A percentile compares a stretch with the other conserved stretches of the same genome.
phyloP scores from a whole-genome alignment of 2,888 invertebrate species.

The Phalangium opilio region DNA sequence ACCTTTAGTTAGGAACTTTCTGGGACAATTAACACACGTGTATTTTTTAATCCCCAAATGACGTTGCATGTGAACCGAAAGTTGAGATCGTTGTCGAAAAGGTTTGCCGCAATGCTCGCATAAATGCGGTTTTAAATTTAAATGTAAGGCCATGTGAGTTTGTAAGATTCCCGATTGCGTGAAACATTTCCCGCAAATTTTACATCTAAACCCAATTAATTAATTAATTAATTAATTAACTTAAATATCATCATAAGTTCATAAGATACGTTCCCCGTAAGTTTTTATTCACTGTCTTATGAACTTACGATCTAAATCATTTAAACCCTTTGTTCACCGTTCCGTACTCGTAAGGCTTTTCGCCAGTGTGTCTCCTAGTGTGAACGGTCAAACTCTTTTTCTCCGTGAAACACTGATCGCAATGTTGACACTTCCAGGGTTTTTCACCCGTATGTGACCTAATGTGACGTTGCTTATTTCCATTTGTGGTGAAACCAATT shows the following conservation, averaged over 20 bases:
- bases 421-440: slow-evolving; percentile 25
- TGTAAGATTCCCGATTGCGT: slow-evolving; percentile 26
- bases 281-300: too few relatives aligned
- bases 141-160: slow-evolving; percentile 27
- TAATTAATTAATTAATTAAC: too few relatives aligned
- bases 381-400: slow-evolving; percentile 27
- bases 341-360: slow-evolving; percentile 32
- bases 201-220: slow-evolving; percentile 22
- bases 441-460: slow-evolving; percentile 26
- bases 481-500: slow-evolving; percentile 22
- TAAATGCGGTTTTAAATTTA: slow-evolving; percentile 23
- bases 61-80: slow-evolving; percentile 23
- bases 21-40: slow-evolving; percentile 22
- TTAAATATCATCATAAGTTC: too few relatives aligned
- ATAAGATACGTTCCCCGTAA: too few relatives aligned
- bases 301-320: too few relatives aligned
- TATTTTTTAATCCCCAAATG: slow-evolving; percentile 24
- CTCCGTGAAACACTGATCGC: slow-evolving; percentile 25
- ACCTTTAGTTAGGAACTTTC: slow-evolving; percentile 30
- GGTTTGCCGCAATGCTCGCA: slow-evolving; percentile 26
- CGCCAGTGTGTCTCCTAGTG: slow-evolving; percentile 30
- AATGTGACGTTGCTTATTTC: slow-evolving; percentile 26
- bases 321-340: too few relatives aligned
- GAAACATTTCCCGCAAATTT: slow-evolving; percentile 25
- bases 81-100: slow-evolving; percentile 26